Evolutionary conservation across 1,140 invertebrate genomes (phyloP).

Genomic region (Dysdera silvatica): DNA sequence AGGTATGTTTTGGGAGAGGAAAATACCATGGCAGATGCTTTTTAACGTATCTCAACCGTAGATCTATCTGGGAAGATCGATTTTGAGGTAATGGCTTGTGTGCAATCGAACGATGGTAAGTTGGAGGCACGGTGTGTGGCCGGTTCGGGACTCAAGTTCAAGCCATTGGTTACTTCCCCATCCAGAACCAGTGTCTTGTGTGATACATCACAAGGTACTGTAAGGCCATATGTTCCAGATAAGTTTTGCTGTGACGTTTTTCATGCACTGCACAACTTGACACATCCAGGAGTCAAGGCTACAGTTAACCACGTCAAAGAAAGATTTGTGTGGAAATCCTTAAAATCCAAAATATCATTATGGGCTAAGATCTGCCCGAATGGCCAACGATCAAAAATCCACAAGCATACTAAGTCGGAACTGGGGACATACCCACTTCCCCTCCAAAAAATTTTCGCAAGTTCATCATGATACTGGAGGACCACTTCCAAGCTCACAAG

Average conservation of each 20-base stretch:
- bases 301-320: not conserved
- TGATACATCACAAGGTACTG: not conserved
- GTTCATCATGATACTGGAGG: no score
- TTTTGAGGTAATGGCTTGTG: not conserved
- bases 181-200: not conserved
- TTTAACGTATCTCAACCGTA: not conserved
- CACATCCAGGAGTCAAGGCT: constrained; percentile 13
- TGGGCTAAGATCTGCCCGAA: not conserved
- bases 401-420: no score
- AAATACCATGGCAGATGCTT: not conserved
- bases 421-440: no score
- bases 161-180: not conserved
- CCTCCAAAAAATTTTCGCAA: no score
- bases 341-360: no score
- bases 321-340: not conserved
- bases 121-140: not conserved
- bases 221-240: constrained; percentile 4
- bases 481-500: no score
- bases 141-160: not conserved
- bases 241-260: constrained; percentile 1
- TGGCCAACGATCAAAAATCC: constrained; percentile 1
- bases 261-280: not conserved
- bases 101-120: not conserved
- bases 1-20: not conserved
- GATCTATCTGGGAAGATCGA: not conserved